Conservation (phyloP, 2,888 invertebrate genomes). For the Callosobruchus maculatus region DNA sequence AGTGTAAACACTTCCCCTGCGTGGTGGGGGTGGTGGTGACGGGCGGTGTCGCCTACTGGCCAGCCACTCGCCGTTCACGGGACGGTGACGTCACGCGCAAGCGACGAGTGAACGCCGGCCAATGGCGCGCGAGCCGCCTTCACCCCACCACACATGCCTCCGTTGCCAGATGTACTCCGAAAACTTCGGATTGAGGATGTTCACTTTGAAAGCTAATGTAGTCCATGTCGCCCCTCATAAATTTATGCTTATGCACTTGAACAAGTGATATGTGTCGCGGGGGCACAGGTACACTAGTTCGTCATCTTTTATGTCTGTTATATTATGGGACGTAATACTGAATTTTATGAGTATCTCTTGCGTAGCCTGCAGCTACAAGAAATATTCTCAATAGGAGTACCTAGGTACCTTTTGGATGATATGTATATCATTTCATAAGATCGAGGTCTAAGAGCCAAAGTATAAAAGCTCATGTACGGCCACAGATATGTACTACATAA, state of each 20-base stretch:
- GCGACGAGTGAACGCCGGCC: background rate
- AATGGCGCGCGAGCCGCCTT: slow-evolving; percentile 28
- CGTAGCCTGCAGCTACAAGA: no score
- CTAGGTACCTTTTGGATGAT: no score
- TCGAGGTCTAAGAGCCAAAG: no score
- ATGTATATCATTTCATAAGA: no score
- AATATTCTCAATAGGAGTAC: no score
- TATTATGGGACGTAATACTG: background rate
- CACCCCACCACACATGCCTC: background rate
- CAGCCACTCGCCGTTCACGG: background rate
- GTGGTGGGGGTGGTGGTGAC: slow-evolving; percentile 45
- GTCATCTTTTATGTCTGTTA: no score
- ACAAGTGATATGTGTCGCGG: background rate
- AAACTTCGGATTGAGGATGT: background rate
- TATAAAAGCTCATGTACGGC: no score
- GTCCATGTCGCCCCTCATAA: background rate
- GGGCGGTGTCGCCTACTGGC: background rate
- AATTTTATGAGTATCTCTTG: no score
- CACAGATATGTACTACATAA: no score
- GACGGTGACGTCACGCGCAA: background rate
- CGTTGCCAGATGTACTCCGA: background rate
- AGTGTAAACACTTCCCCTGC: slow-evolving; percentile 51
- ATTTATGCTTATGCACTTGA: background rate
- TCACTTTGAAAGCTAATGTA: background rate
- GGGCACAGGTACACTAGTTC: background rate